Percentiles rank a stretch among this genome's conserved stretches.
These are phyloP conservation scores for Pandemis heparana DNA, from an alignment of 2,888 invertebrate genomes.

Conservation along the genomic window DNA sequence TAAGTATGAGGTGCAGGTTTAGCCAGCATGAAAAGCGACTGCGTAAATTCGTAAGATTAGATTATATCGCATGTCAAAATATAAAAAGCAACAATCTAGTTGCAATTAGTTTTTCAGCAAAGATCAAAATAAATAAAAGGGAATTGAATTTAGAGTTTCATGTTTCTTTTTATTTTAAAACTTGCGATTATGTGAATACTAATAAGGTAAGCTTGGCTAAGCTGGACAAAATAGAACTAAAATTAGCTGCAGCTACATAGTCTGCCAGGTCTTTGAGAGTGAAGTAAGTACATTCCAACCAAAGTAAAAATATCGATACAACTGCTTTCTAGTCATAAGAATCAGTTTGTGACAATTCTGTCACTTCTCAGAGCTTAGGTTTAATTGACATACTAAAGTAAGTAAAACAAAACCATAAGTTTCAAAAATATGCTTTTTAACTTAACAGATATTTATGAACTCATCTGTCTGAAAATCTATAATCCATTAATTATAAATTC, in stretches of 20 bases:
- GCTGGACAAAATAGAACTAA: not conserved
- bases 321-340: constrained; percentile 18
- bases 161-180: not conserved
- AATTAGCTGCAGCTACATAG: not conserved
- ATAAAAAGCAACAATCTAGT: not conserved
- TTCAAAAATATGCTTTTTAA: not conserved
- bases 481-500: too few species aligned
- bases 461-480: too few species aligned
- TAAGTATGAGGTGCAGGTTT: not conserved
- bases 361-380: constrained; percentile 9
- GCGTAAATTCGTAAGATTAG: constrained; percentile 1
- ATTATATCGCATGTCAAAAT: not conserved
- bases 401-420: not conserved
- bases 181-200: not conserved
- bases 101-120: not conserved
- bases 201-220: not conserved
- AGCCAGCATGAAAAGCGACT: not conserved
- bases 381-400: constrained; percentile 3
- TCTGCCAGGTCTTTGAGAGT: not conserved
- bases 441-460: not conserved
- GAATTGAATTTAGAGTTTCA: not conserved
- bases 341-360: constrained; percentile 16
- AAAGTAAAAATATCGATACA: constrained; percentile 4
- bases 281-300: not conserved
- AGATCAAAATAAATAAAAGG: not conserved